These are phyloP conservation scores for Bos indicus DNA, from an alignment of 2,113 vertebrate species.

Conservation along the genomic window DNA sequence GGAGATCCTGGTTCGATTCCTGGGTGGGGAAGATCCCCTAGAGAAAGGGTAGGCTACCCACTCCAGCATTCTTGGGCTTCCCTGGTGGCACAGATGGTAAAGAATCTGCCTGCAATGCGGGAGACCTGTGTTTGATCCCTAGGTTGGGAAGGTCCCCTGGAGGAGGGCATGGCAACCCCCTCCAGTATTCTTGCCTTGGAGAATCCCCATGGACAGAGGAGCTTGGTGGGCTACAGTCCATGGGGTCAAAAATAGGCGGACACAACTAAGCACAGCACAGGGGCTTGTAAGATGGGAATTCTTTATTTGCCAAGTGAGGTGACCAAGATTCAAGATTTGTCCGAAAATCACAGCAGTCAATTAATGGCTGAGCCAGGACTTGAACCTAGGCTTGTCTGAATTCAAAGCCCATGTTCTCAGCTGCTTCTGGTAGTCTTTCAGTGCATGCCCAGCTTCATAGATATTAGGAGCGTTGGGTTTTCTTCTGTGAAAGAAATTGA, in stretches of 20 bases:
- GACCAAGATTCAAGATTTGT: background rate
- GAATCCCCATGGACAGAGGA: background rate
- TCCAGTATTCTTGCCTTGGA: background rate
- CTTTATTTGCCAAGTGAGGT: background rate
- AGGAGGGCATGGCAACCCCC: background rate
- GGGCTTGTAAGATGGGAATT: background rate
- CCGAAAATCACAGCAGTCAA: background rate
- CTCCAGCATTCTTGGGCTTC: background rate
- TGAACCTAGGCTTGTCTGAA: background rate
- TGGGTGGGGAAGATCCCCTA: background rate
- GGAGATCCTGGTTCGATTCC: background rate
- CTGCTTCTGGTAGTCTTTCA: background rate
- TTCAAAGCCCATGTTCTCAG: background rate
- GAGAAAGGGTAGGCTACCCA: background rate
- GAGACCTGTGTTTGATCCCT: background rate
- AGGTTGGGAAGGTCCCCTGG: background rate
- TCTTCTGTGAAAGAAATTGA: background rate
- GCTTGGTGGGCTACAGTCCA: background rate
- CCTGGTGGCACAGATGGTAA: background rate
- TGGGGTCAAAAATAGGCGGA: background rate
- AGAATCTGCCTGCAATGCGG: background rate
- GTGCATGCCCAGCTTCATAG: background rate
- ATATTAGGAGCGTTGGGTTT: background rate
- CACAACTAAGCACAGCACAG: background rate
- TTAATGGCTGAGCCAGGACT: background rate